A percentile compares a stretch with the other conserved stretches of the same genome.
Conservation (phyloP, 2,888 invertebrate species). For the Hoplodrina ambigua region DNA sequence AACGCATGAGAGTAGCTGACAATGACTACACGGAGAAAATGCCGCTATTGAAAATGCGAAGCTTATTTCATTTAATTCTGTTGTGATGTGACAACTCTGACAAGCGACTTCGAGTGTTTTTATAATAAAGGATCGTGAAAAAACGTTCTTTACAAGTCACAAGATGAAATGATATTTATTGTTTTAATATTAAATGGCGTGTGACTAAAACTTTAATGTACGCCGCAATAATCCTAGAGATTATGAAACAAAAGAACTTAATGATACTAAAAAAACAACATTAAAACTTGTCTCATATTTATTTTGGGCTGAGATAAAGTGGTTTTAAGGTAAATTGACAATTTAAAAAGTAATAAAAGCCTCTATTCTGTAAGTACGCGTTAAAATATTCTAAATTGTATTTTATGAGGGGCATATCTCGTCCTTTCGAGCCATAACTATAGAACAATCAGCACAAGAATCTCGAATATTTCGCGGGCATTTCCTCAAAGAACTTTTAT, state of each 20-base stretch:
- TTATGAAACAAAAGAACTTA: conserved; percentile 41
- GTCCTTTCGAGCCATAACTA: conserved; percentile 46
- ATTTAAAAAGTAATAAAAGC: conserved; percentile 32
- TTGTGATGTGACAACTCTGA: conserved; percentile 69
- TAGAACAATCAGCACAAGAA: conserved; percentile 57
- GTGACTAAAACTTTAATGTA: conserved; percentile 31
- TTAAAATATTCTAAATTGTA: conserved; percentile 51
- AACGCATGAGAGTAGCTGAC: conserved; percentile 85
- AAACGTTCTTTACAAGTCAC: conserved; percentile 34
- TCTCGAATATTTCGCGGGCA: conserved; percentile 48
- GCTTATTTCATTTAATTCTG: conserved; percentile 82
- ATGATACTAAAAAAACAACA: conserved; percentile 38
- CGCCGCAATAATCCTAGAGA: conserved; percentile 40
- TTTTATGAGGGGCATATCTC: conserved; percentile 53
- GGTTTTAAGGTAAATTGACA: conserved; percentile 22
- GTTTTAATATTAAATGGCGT: conserved; percentile 46
- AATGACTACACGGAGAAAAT: conserved; percentile 81
- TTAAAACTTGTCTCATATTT: conserved; percentile 18
- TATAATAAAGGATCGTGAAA: conserved; percentile 60
- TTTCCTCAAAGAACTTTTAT: conserved; percentile 57
- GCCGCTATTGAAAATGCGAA: conserved; percentile 81
- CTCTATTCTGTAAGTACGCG: conserved; percentile 5
- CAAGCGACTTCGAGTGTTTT: conserved; percentile 66
- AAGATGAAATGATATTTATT: conserved; percentile 43
- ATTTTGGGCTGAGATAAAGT: conserved; percentile 12